These are phyloP conservation scores for Chondrosia reniformis DNA, from an alignment of 37 sponge, comb jelly and placozoan genomes.

Conservation along the genomic window DNA sequence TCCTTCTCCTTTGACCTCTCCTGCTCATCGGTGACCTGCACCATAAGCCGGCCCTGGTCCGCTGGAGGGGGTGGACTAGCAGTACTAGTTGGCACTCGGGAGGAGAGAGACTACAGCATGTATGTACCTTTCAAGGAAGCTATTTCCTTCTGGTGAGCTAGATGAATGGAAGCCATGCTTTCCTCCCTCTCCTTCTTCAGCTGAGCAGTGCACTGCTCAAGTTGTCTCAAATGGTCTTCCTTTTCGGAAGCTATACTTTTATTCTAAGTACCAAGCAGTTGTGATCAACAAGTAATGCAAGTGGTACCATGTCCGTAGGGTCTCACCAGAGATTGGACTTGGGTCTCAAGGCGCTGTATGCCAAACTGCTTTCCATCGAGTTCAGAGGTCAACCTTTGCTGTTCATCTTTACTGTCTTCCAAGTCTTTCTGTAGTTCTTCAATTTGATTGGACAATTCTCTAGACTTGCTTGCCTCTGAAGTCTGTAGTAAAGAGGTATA, in stretches of 20 bases:
- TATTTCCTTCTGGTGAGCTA: too few relatives aligned
- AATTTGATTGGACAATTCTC: background rate
- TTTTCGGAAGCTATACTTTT: too few relatives aligned
- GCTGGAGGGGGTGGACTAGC: too few relatives aligned
- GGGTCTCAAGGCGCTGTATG: conserved; percentile 12
- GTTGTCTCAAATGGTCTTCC: background rate
- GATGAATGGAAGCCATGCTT: too few relatives aligned
- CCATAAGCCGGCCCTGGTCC: too few relatives aligned
- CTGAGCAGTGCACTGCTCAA: background rate
- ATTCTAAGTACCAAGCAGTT: too few relatives aligned
- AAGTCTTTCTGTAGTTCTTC: background rate
- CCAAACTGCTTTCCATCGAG: background rate
- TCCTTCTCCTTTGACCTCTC: background rate
- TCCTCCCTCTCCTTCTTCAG: background rate
- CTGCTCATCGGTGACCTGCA: background rate
- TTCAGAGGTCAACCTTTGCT: conserved; percentile 9
- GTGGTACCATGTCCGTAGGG: too few relatives aligned
- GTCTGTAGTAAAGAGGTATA: background rate
- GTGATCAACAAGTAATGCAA: too few relatives aligned
- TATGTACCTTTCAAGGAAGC: too few relatives aligned
- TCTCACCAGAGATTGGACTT: too few relatives aligned
- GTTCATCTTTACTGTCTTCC: conserved; percentile 7
- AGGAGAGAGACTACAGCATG: too few relatives aligned
- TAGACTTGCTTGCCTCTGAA: background rate
- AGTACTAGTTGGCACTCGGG: too few relatives aligned